Percentiles rank a stretch among this genome's conserved stretches.
Evolutionary conservation across 2,888 invertebrate genomes (phyloP).

Genomic region (Erpobdella octoculata): DNA sequence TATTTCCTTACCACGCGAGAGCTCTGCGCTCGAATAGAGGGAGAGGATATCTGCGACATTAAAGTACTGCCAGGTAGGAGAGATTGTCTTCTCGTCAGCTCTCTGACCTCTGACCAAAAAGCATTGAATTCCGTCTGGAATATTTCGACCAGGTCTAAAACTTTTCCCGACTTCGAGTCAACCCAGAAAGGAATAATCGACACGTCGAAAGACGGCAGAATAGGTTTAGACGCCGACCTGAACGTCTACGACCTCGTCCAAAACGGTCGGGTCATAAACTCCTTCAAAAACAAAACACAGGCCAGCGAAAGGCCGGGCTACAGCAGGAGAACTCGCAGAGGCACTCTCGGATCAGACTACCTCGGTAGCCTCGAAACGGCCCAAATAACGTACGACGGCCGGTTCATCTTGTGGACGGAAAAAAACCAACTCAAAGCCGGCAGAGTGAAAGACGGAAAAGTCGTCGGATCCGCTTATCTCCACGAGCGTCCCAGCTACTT

Average conservation of each 20-base stretch:
- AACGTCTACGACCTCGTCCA: constrained; percentile 33
- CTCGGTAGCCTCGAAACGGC: constrained; percentile 18
- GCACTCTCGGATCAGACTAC: constrained; percentile 9
- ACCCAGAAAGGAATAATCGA: constrained; percentile 32
- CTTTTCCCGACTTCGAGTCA: constrained; percentile 6
- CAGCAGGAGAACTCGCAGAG: not conserved
- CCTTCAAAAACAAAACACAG: not conserved
- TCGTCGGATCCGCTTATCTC: constrained; percentile 33
- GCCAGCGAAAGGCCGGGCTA: not conserved
- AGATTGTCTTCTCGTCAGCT: constrained; percentile 20
- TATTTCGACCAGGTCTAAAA: not conserved
- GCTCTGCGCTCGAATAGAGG: not conserved
- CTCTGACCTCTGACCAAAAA: not conserved
- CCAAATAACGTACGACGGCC: constrained; percentile 36
- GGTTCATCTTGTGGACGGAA: constrained; percentile 36
- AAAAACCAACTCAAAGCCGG: constrained; percentile 33
- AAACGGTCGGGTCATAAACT: not conserved
- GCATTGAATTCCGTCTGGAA: constrained; percentile 26
- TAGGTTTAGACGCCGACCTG: constrained; percentile 35
- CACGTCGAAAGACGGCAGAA: constrained; percentile 35
- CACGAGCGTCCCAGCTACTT: constrained; percentile 36
- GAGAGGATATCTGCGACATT: constrained; percentile 14
- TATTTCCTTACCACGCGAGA: constrained; percentile 11
- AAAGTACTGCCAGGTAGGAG: constrained; percentile 13
- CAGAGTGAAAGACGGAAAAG: constrained; percentile 24